Evolutionary conservation across 2,797 vertebrate genomes (phyloP), one percentile per base, ranked within the genome.

Genomic region (Myotis myotis): DNA sequence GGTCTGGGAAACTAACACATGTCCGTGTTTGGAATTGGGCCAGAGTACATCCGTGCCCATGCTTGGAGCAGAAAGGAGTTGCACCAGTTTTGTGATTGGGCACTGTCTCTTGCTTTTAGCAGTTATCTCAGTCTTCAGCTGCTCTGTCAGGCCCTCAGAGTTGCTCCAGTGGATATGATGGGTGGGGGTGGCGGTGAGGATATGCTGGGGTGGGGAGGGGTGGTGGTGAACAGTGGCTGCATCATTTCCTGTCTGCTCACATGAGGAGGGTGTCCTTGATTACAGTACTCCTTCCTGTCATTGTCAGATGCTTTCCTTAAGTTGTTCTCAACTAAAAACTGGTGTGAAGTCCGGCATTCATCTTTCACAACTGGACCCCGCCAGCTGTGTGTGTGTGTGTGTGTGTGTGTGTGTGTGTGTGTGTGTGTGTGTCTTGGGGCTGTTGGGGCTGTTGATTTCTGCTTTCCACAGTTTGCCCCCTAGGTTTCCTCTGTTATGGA

Each of bases 311-410:
- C 81, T 97, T 97, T 84, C 74, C 92, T 97, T 44, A 64, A 84
- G 70, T 96, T 95, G 89, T 84, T 95, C 64, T 91, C 47, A 49
- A 84, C 91, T 93, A 85, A 90, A 94, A 91, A 8, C 85, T 94
- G 86, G 93, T 96, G 95, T 96, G 93, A 97, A 95, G 96, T 51
- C 94, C 94, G 94, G 93, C 87, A 86, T 92, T 86, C 85, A 62
- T 94, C 36, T 66, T 91, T 60, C 78, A 89, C 82, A 92, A 57
- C 94, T 83, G 90, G 53, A 38, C 36, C 36, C 44, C 36, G 72
- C 20, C 62, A 41, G 8, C 11, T 0, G 8, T 41, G 19, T 16
- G 44, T 28, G 9, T 30, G 60, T 8, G 8, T 38, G 25, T 22
- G 74, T 17, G 1, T 30, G 44, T 38, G 25, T 22, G 68, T 17